phyloP scores from a whole-genome alignment of 2,113 vertebrate species.

The Eubucco bourcierii region DNA sequence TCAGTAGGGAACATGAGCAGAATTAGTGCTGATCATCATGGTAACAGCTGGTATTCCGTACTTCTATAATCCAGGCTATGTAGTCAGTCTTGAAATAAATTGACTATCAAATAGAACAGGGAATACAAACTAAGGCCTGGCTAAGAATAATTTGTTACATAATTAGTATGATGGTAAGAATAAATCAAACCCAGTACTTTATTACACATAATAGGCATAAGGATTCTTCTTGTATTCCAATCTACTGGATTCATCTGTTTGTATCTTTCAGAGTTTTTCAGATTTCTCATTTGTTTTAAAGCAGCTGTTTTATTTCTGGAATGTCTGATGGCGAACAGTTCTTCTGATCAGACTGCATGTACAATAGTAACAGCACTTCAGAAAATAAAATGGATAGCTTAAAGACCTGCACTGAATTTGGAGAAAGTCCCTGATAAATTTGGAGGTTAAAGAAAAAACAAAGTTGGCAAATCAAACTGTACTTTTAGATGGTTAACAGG shows the following conservation, averaged over 20 bases:
- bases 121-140: background rate
- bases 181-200: conserved; percentile 1
- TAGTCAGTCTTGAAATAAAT: background rate
- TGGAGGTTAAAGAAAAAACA: background rate
- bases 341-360: background rate
- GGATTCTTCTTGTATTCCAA: background rate
- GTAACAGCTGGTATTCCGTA: background rate
- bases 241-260: background rate
- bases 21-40: background rate
- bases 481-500: background rate
- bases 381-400: background rate
- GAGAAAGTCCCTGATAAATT: conserved; percentile 4
- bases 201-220: background rate
- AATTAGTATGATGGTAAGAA: conserved; percentile 22
- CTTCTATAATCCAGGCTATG: background rate
- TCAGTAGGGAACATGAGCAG: background rate
- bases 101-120: background rate
- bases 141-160: conserved; percentile 40
- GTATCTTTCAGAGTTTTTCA: background rate
- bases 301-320: background rate
- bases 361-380: background rate
- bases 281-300: conserved; percentile 8
- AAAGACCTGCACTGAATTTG: background rate
- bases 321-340: background rate
- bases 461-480: background rate